phyloP scores from a whole-genome alignment of 1,140 invertebrate genomes.

The Daktulosphaira vitifoliae region DNA sequence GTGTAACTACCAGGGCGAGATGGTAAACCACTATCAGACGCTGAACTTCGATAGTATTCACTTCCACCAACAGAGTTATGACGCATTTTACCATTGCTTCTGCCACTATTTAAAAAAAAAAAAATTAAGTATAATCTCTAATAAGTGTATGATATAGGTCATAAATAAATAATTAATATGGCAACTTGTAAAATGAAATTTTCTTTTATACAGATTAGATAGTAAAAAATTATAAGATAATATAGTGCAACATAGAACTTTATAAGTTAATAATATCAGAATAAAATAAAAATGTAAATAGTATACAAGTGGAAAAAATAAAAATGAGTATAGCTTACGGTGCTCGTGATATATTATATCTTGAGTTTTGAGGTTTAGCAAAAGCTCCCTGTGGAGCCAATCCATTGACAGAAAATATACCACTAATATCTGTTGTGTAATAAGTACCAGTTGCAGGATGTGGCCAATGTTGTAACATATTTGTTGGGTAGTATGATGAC shows the following conservation, averaged over 20 bases:
- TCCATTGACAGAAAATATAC: slow-evolving; percentile 65
- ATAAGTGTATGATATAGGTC: too few species aligned
- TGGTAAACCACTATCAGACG: slow-evolving; percentile 35
- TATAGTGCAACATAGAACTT: too few species aligned
- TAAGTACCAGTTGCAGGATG: slow-evolving; percentile 50
- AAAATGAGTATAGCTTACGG: not conserved
- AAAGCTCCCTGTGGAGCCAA: slow-evolving; percentile 59
- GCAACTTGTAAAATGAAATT: too few species aligned
- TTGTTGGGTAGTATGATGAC: slow-evolving; percentile 51
- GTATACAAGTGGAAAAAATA: too few species aligned
- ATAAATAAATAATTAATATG: too few species aligned
- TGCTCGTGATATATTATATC: slow-evolving; percentile 27
- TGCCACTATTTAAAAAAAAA: not conserved
- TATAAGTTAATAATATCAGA: too few species aligned
- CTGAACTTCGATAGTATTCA: slow-evolving; percentile 34
- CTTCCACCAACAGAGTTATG: slow-evolving; percentile 27
- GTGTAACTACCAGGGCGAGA: slow-evolving; percentile 34
- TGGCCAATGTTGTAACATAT: slow-evolving; percentile 52
- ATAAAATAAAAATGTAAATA: too few species aligned
- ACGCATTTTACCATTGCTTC: slow-evolving; percentile 22
- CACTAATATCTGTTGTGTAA: slow-evolving; percentile 55
- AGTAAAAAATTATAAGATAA: too few species aligned
- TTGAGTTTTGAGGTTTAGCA: slow-evolving; percentile 39
- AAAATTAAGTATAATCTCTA: too few species aligned
- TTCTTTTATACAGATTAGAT: too few species aligned